A percentile compares a stretch with the other conserved stretches of the same genome.
These are phyloP conservation scores for Myrmecophaga tridactyla DNA, from an alignment of 2,113 vertebrate genomes.

Conservation along the genomic window DNA sequence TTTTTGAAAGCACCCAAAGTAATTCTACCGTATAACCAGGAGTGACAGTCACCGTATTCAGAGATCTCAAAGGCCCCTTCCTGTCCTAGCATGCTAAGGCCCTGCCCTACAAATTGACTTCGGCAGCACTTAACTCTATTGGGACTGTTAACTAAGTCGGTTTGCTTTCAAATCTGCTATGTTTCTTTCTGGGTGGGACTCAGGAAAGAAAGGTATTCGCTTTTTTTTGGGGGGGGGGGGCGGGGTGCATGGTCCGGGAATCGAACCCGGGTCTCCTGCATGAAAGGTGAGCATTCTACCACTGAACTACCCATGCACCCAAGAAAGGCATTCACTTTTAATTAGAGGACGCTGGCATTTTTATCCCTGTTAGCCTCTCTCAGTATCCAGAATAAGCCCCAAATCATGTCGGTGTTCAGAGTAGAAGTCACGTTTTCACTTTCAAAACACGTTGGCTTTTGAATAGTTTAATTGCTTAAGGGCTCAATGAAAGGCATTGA, in stretches of 20 bases:
- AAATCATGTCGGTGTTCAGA: background rate
- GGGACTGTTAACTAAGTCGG: background rate
- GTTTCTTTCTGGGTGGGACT: background rate
- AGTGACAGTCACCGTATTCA: background rate
- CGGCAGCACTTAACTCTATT: background rate
- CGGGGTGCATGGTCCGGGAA: no score
- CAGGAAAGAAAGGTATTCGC: background rate
- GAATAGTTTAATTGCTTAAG: constrained; percentile 20
- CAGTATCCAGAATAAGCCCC: background rate
- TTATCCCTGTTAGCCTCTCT: background rate
- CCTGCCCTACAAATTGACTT: background rate
- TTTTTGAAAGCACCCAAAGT: background rate
- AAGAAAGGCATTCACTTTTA: background rate
- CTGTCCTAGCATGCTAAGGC: background rate
- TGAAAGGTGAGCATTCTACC: no score
- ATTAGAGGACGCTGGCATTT: background rate
- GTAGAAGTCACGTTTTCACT: background rate
- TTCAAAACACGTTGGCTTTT: constrained; percentile 4
- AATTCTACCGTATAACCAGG: background rate
- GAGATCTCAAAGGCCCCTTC: background rate
- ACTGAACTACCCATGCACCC: no score
- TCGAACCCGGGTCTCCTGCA: no score
- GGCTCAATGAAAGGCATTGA: background rate
- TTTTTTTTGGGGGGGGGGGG: no score
- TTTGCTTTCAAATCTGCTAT: background rate